Evolutionary conservation across 2,113 vertebrate genomes (phyloP), one percentile per base, ranked within the genome.

Genomic region (Mus spicilegus): DNA sequence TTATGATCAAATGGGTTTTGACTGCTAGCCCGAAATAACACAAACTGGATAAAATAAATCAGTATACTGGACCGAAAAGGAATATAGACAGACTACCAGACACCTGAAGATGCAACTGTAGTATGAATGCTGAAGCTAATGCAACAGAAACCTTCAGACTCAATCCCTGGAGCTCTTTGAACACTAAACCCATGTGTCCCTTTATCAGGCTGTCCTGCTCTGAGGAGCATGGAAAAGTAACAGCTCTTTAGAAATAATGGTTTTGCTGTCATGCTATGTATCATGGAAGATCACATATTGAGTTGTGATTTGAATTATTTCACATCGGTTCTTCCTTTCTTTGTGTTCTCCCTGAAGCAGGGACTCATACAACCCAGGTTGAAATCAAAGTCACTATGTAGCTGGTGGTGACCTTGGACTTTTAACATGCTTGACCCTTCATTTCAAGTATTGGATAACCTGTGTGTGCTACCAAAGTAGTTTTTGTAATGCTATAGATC

Each of bases 1-100:
- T 84, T 39, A 75, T 97, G 72, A 92, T 14, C 87, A 65, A 90
- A 88, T 93, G 63, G 19, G 9, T 36, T 56, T 65, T 75, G 58
- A 65, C 76, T 75, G 28, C 26, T 90, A 69, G 19, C 10, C 73
- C 73, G 17, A 36, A 69, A 81, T 67, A 95, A 87, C 7, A 78
- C 61, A 86, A 91, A 70, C 56, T 49, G 49, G 49, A 49, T 49
- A 49, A 49, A 49, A 49, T 49, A 49, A 49, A 49, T 49, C 49
- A 96, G 42, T 61, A 46, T 51, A 90, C 75, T 88, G 54, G 90
- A 69, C 87, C 72, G 56, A 76, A 67, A 85, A 88, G 46, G 22
- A 95, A 80, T n/a, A 49, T 54, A 24, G 61, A 17, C 28, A 69
- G 67, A 39, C 26, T 75, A 33, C 4, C 1, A 33, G 49, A 73